These are phyloP conservation scores for Eupelmus urozonus DNA, from an alignment of 2,888 invertebrate genomes.

Conservation along the genomic window DNA sequence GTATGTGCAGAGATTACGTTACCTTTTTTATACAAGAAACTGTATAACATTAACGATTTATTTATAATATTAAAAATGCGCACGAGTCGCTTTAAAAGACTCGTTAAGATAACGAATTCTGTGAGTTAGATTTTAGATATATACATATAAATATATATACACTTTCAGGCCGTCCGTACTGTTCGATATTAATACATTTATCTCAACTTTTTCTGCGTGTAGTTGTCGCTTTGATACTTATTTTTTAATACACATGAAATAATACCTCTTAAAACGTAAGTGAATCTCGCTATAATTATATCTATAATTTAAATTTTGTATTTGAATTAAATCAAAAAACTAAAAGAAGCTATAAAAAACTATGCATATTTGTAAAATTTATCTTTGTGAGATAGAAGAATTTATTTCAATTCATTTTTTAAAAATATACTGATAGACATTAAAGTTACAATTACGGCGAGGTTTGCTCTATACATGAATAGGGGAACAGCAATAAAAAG, in stretches of 20 bases:
- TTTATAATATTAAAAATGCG: conserved; percentile 46
- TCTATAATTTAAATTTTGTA: too few relatives aligned
- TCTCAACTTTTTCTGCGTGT: conserved; percentile 38
- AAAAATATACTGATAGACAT: background rate
- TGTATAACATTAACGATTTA: conserved; percentile 38
- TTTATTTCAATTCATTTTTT: background rate
- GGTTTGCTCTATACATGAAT: conserved; percentile 26
- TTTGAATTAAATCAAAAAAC: too few relatives aligned
- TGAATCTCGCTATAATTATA: conserved; percentile 31
- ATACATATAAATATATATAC: conserved; percentile 23
- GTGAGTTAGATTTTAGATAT: conserved; percentile 48
- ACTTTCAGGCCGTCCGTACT: conserved; percentile 53
- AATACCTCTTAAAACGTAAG: conserved; percentile 5
- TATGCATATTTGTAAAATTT: background rate
- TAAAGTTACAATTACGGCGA: background rate
- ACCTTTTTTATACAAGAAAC: conserved; percentile 45
- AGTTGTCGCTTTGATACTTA: conserved; percentile 53
- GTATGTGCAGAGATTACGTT: conserved; percentile 50
- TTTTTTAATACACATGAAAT: conserved; percentile 27
- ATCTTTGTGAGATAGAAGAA: background rate
- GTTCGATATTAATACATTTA: conserved; percentile 53
- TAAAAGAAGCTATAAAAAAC: too few relatives aligned
- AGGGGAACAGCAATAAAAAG: conserved; percentile 33
- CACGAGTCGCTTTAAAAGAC: conserved; percentile 22
- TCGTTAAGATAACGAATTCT: conserved; percentile 46